Evolutionary conservation across 2,113 vertebrate species (phyloP), one percentile per base, ranked within the genome.

Genomic region (Clarias gariepinus): DNA sequence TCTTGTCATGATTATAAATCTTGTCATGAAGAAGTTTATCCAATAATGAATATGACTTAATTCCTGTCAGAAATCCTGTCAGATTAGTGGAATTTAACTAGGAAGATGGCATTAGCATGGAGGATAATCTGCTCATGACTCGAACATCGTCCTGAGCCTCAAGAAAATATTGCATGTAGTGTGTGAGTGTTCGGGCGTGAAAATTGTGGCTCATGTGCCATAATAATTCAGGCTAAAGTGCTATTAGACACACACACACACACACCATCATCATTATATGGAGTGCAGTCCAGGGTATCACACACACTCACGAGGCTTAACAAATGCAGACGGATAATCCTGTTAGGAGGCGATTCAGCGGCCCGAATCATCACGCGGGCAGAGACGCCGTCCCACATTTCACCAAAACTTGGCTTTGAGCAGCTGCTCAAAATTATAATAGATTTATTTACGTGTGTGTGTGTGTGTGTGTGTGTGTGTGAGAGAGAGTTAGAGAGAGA

Each of bases 361-460:
- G 25, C 61, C 47, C 16, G 19, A 77, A 81, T 68, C 55, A 61
- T 64, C 68, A 63, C n/a, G 12, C 41, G 7, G 68, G 47, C 78
- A 6, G 36, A 69, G 61, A 68, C 60, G 85, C 87, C 68, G 84
- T 30, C 47, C 64, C 80, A 60, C 66, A 78, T 28, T 88, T 88
- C 76, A 77, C 80, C 60, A 84, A 86, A 79, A 82, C 63, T 28
- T 19, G 73, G 61, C 9, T 63, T 36, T 30, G 64, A 69, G 55
- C 74, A 84, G 63, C 60, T 78, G 74, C 80, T 76, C 57, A 73
- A 81, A 73, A 88, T 76, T 28, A 25, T 8, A 30, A 28, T 66
- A 36, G 61, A 55, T 69, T 83, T 16, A 53, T 77, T 53, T 77
- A 1, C 55, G 0, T 53, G 12, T 76, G 13, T 53, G 5, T 41